phyloP scores from a whole-genome alignment of 2,888 invertebrate species.

The Hypercompe scribonia region DNA sequence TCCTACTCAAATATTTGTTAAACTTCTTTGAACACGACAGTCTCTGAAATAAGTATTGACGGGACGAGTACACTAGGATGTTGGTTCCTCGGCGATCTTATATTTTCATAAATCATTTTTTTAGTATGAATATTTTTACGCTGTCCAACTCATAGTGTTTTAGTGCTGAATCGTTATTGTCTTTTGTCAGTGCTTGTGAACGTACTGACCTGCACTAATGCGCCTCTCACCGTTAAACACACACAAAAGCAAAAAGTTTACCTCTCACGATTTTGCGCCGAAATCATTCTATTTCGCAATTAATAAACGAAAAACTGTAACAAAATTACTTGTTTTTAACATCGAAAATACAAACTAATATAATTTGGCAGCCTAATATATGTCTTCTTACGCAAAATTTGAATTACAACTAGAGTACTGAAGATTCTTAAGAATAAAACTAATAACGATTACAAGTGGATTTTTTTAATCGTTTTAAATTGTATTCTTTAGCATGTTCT shows the following conservation, averaged over 20 bases:
- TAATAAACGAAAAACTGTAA: background rate
- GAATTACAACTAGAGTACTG: too few species aligned
- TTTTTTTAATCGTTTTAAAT: too few species aligned
- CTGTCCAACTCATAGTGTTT: background rate
- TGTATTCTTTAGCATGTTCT: too few species aligned
- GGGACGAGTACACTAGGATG: background rate
- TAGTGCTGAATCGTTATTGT: background rate
- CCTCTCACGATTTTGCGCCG: background rate
- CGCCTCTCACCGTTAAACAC: background rate
- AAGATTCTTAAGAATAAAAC: background rate
- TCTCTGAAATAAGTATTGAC: background rate
- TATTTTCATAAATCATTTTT: background rate
- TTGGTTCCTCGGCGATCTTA: background rate
- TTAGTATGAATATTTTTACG: background rate
- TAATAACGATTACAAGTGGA: background rate
- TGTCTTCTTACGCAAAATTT: background rate
- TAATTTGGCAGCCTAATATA: background rate
- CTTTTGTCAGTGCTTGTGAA: background rate
- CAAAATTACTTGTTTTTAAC: background rate
- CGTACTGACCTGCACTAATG: slow-evolving; percentile 8
- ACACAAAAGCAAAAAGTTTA: background rate
- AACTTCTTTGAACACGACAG: background rate
- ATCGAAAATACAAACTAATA: background rate
- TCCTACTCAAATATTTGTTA: slow-evolving; percentile 4
- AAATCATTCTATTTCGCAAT: background rate